Percentiles rank a stretch among this genome's conserved stretches.
Evolutionary conservation across 35 echinoderm and acorn worm genomes (phyloP).

Genomic region (Heliocidaris tuberculata): DNA sequence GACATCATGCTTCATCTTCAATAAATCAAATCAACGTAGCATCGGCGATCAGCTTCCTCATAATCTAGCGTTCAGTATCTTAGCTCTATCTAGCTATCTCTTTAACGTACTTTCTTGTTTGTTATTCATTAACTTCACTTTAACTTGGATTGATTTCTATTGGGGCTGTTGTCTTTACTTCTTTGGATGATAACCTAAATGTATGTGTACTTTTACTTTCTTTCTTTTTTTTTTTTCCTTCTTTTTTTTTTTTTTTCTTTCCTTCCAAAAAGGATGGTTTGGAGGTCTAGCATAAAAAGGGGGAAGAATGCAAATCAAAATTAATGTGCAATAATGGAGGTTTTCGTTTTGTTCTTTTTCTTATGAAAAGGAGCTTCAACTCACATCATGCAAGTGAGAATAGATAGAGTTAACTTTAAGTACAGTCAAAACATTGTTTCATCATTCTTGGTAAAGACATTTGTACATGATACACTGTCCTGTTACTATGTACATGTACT

Average conservation of each 20-base stretch:
- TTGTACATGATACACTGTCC: too few species aligned
- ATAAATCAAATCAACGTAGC: background rate
- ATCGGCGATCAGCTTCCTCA: background rate
- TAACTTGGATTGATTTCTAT: background rate
- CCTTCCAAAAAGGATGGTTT: background rate
- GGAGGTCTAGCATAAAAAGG: background rate
- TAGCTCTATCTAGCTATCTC: background rate
- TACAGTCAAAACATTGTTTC: background rate
- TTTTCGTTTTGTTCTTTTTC: background rate
- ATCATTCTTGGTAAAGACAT: background rate
- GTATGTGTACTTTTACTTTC: background rate
- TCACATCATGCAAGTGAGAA: background rate
- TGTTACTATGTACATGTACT: too few species aligned
- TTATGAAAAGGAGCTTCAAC: background rate
- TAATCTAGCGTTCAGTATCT: background rate
- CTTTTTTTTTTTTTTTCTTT: background rate
- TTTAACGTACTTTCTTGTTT: background rate
- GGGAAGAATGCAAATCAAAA: background rate
- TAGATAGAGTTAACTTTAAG: background rate
- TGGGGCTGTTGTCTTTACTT: background rate
- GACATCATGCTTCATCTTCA: constrained; percentile 10
- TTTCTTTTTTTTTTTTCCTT: background rate
- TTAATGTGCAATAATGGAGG: background rate
- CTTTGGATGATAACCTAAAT: background rate
- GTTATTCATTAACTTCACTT: background rate